Evolutionary conservation across 2,888 invertebrate genomes (phyloP).

Genomic region (Dryococelus australis): DNA sequence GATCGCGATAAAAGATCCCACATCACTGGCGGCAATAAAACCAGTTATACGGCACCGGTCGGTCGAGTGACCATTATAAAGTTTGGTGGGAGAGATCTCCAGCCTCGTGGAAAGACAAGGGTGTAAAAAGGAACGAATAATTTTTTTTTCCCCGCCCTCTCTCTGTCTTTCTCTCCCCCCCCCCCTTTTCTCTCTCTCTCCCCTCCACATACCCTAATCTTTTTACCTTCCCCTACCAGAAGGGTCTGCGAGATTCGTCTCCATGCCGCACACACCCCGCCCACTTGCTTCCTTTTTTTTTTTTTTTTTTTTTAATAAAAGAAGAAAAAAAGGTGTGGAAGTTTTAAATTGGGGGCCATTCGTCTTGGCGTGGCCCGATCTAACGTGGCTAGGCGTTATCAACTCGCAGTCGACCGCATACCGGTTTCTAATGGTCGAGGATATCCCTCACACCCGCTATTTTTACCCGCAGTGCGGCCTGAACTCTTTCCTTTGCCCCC

Average conservation of each 20-base stretch:
- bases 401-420: not conserved
- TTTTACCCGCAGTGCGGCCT: not conserved
- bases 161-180: not conserved
- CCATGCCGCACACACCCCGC: not conserved
- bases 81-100: not conserved
- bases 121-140: not conserved
- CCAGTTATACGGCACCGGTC: not conserved
- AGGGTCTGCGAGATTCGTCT: not conserved
- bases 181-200: not conserved
- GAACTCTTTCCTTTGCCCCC: not conserved
- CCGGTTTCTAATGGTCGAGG: not conserved
- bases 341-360: slow-evolving; percentile 6
- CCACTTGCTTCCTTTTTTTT: not conserved
- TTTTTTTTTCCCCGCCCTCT: not conserved
- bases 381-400: not conserved
- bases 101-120: not conserved
- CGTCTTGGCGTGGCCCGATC: not conserved
- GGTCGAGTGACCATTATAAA: not conserved
- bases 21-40: not conserved
- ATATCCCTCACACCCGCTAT: not conserved
- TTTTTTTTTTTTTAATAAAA: not conserved
- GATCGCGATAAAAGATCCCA: not conserved
- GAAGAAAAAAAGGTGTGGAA: not conserved
- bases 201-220: not conserved
- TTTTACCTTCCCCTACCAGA: not conserved